Base-by-base conservation (phyloP, 1,140 invertebrate genomes). In the Vollenhovia emeryi region DNA sequence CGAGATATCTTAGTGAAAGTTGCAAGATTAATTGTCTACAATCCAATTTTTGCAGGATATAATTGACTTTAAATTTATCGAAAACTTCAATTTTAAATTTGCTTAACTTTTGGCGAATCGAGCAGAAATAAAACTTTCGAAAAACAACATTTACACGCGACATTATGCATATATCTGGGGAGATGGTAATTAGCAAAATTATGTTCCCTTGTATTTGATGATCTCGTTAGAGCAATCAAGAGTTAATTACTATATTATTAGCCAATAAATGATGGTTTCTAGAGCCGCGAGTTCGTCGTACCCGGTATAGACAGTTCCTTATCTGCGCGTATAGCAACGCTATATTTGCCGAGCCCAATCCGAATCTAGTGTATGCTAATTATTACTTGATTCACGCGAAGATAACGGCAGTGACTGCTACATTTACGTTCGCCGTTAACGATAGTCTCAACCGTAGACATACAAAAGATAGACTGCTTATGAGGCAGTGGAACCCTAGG, bases 321-420 rank as follows among this genome's bases (percentile, higher is more conserved):
- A 79, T 55, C 45, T 68, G 15, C 21, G 15, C 40, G 33, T 30
- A 50, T 50, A 79, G 15, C n/a, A 48, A 13, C 21, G 60, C 4
- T 66, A 36, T 79, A 66, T 79, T 79, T 79, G 27, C 5, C 5
- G 21, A 52, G 55, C 7, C 52, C 13, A 48, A 79, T 52, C 36
- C 43, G 40, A 11, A 3, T 68, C 30, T 68, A 79, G 30, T 43
- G 8, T 79, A 79, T 79, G 30, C 33, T 79, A 79, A 79, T 79
- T 68, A 68, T 11, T 50, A 48, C 36, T 64, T 68, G 15, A 68
- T 55, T 24, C 33, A 27, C 13, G 8, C 1, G 7, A 27, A 33
- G 60, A 79, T 79, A 79, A 52, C 9, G n/a, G 0, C n/a, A 2
- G 2, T n/a, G 18, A 7, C 27, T n/a, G 30, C 6, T 21, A 30